Evolutionary conservation across 1,140 invertebrate genomes (phyloP).

Genomic region (Drosophila micromelanica): DNA sequence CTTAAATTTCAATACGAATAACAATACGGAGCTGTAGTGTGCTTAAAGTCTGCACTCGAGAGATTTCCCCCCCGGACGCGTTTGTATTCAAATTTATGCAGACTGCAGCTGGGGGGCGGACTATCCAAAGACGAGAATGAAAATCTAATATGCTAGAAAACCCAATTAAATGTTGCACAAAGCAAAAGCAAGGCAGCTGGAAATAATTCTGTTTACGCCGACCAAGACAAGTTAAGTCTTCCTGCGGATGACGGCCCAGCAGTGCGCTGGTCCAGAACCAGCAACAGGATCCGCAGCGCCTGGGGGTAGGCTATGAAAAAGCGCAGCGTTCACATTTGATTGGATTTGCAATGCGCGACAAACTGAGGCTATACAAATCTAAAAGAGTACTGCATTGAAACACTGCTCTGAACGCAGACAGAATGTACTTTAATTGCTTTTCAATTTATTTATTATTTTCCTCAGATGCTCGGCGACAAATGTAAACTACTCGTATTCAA

Average conservation of each 20-base stretch:
- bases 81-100: conserved; percentile 23
- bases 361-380: conserved; percentile 7
- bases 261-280: conserved; percentile 8
- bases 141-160: conserved; percentile 81
- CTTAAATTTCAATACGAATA: conserved; percentile 4
- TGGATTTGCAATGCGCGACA: conserved; percentile 33
- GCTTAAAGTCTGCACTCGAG: conserved; percentile 4
- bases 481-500: background rate
- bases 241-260: conserved; percentile 22
- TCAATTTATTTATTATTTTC: background rate
- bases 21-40: background rate
- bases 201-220: conserved; percentile 69
- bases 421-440: background rate
- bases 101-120: background rate
- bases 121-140: conserved; percentile 20
- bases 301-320: conserved; percentile 38
- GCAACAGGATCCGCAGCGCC: conserved; percentile 7
- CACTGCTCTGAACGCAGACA: background rate
- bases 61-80: background rate
- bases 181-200: conserved; percentile 53
- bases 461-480: background rate
- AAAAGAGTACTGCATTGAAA: background rate
- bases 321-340: conserved; percentile 47
- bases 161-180: conserved; percentile 74
- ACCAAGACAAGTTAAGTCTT: conserved; percentile 76